Evolutionary conservation across 2,888 invertebrate species (phyloP).

Genomic region (Altica lythri): DNA sequence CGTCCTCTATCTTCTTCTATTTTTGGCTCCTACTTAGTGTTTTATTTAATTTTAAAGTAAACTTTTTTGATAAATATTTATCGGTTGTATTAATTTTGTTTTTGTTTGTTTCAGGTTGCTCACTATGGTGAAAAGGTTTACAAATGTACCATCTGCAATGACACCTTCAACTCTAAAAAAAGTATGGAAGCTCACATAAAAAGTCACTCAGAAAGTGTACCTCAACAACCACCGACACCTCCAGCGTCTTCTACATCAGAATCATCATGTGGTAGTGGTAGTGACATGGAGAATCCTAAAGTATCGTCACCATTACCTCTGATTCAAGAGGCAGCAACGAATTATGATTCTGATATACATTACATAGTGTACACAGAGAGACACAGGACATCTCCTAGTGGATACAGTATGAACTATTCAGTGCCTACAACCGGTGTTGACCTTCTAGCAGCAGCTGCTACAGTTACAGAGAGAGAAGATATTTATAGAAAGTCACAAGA

Average conservation of each 20-base stretch:
- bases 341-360: slow-evolving; percentile 51
- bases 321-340: slow-evolving; percentile 39
- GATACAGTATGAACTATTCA: slow-evolving; percentile 39
- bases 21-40: too few species aligned
- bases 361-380: slow-evolving; percentile 48
- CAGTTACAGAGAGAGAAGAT: slow-evolving; percentile 55
- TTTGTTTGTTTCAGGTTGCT: slow-evolving; percentile 63
- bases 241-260: slow-evolving; percentile 41
- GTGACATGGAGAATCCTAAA: slow-evolving; percentile 61
- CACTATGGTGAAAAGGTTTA: slow-evolving; percentile 92
- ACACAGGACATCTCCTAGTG: slow-evolving; percentile 45
- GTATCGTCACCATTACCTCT: slow-evolving; percentile 40
- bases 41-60: not conserved
- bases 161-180: slow-evolving; percentile 89
- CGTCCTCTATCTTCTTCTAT: too few species aligned
- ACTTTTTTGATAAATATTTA: not conserved
- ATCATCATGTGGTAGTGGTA: slow-evolving; percentile 43
- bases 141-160: slow-evolving; percentile 89
- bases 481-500: slow-evolving; percentile 42
- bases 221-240: slow-evolving; percentile 57
- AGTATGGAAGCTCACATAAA: slow-evolving; percentile 89
- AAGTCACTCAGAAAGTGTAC: slow-evolving; percentile 68
- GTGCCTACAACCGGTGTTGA: slow-evolving; percentile 51
- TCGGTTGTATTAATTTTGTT: not conserved
- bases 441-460: slow-evolving; percentile 57